Base-by-base conservation (phyloP, 2,797 vertebrate species). In the Staurois parvus region DNA sequence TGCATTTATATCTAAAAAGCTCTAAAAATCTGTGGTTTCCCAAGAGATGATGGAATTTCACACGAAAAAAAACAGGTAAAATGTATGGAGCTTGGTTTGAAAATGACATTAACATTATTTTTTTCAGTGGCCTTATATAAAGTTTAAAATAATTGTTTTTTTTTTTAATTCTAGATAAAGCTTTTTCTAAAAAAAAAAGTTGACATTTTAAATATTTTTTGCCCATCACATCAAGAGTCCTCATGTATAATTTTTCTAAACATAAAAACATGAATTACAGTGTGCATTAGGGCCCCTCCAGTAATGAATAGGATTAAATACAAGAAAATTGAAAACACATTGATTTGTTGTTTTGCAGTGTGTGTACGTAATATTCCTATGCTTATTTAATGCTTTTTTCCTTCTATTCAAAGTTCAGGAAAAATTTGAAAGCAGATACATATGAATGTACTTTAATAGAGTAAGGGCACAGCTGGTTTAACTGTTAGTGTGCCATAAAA, bases 271-370 rank as follows among this genome's bases (percentile, higher is more conserved):
- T 45, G 67, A 30, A n/a, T 52, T 68, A 79, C 69, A 37, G 28
- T 29, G 52, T 66, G 48, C 26, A 37, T 52, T 68, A 52, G 76
- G 84, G 76, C 76, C 76, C 69, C 34, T 69, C 29, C 42, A 74
- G 69, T 74, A 85, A 79, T 73, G 59, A 74, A 79, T 67, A 79
- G 48, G 69, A 52, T 74, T 79, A 79, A 74, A 73, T 79, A 70
- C 76, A 79, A n/a, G 69, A 79, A 85, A 85, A 85, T 79, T 85
- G 76, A 37, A 79, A 85, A 79, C 84, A 85, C 70, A 79, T 85
- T 85, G 34, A 52, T 64, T 13, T 3, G 42, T 29, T 74, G 70
- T 67, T 37, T 42, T 28, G 40, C 34, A 17, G 19, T 52, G 37
- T 28, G 17, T 64, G 42, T 32, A 37, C 11, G n/a, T 29, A 29